phyloP scores from a whole-genome alignment of 2,797 vertebrate genomes.

The Limosa lapponica region DNA sequence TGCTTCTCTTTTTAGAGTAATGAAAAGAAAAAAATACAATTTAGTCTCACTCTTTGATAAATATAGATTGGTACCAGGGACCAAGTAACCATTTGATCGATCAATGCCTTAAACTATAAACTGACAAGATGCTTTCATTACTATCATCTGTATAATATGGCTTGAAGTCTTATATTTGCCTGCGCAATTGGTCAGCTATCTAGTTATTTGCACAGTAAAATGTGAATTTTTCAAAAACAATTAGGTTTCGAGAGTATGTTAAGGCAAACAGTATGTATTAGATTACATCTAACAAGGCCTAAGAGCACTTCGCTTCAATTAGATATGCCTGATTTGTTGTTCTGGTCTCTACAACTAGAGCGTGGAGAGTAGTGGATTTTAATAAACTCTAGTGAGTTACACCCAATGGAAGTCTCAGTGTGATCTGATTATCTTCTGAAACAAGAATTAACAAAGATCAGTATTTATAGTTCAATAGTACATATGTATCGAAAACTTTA shows the following conservation, averaged over 20 bases:
- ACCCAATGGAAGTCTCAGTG: background rate
- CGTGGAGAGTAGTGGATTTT: background rate
- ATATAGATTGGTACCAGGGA: background rate
- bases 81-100: background rate
- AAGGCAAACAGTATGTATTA: background rate
- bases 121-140: background rate
- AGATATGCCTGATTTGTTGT: background rate
- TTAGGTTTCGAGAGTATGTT: background rate
- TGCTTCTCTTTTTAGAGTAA: background rate
- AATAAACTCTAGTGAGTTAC: background rate
- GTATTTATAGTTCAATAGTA: background rate
- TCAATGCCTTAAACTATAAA: background rate
- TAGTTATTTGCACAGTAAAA: background rate
- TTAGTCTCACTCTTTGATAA: background rate
- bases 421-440: background rate
- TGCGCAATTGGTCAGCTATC: background rate
- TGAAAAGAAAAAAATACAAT: background rate
- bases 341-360: background rate
- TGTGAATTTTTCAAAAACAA: background rate
- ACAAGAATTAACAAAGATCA: fast-evolving
- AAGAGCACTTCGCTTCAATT: background rate
- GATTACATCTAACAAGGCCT: background rate
- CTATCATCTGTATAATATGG: background rate
- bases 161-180: background rate
- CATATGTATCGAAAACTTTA: background rate